Conservation (phyloP, 2,888 invertebrate genomes). For the Sarcophaga subvicina region DNA sequence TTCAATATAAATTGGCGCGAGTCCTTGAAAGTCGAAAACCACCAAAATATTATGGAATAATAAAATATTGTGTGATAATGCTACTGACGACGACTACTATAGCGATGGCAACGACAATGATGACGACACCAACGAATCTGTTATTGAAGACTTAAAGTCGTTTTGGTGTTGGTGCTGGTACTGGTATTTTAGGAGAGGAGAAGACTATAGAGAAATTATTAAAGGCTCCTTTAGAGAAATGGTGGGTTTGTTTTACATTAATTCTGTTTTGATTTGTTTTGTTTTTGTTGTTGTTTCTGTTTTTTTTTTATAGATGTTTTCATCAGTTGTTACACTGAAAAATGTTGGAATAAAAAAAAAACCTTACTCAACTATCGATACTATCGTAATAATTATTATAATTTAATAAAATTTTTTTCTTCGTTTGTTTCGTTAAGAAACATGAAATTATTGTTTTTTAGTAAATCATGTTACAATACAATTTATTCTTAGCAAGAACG, state of each 20-base stretch:
- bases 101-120: no score
- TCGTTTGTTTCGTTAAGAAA: background rate
- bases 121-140: no score
- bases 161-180: background rate
- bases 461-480: slow-evolving; percentile 49
- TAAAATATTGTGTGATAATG: background rate
- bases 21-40: slow-evolving; percentile 67
- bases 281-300: background rate
- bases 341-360: background rate
- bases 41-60: slow-evolving; percentile 1
- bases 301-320: slow-evolving; percentile 2
- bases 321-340: slow-evolving; percentile 34
- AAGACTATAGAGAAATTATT: slow-evolving; percentile 11
- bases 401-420: slow-evolving; percentile 17
- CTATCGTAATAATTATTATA: slow-evolving; percentile 23
- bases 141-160: background rate
- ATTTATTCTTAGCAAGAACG: slow-evolving; percentile 59
- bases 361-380: slow-evolving; percentile 7
- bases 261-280: slow-evolving; percentile 25
- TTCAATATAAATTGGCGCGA: slow-evolving; percentile 65
- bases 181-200: background rate
- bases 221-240: slow-evolving; percentile 33
- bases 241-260: slow-evolving; percentile 42
- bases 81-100: background rate
- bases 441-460: slow-evolving; percentile 17